Evolutionary conservation across 2,113 vertebrate genomes (phyloP).

Genomic region (Corydoras maculifer): DNA sequence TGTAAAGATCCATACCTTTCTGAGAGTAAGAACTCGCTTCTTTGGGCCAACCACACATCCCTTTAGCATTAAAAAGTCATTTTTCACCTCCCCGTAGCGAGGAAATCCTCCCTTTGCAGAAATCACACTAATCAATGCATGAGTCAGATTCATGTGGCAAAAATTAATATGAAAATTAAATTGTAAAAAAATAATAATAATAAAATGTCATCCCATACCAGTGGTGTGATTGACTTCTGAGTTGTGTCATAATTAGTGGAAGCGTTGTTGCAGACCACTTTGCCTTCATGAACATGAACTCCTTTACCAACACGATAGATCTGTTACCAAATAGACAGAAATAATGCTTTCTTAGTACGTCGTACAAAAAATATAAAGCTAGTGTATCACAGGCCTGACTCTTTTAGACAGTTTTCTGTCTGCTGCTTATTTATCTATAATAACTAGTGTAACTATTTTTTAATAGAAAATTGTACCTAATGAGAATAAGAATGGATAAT

Average conservation of each 20-base stretch:
- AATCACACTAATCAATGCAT: not conserved
- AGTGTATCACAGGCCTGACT: not conserved
- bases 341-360: not conserved
- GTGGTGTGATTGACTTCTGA: conserved; percentile 95
- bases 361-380: not conserved
- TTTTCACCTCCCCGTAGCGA: conserved; percentile 92
- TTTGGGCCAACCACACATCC: conserved; percentile 93
- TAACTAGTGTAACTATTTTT: too few relatives aligned
- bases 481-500: too few relatives aligned
- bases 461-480: too few relatives aligned
- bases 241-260: conserved; percentile 93
- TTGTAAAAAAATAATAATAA: not conserved
- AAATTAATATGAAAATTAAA: not conserved
- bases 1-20: conserved; percentile 59
- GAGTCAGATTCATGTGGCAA: not conserved
- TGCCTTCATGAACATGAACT: conserved; percentile 90
- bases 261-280: conserved; percentile 90
- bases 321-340: conserved; percentile 49
- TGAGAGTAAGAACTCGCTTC: conserved; percentile 92
- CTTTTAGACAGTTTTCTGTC: too few relatives aligned
- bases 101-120: conserved; percentile 83
- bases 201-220: conserved; percentile 60
- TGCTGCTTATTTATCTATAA: too few relatives aligned
- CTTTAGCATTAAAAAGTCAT: conserved; percentile 95
- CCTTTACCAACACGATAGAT: conserved; percentile 94